A percentile compares a stretch with the other conserved stretches of the same genome.
Evolutionary conservation across 2,113 vertebrate species (phyloP).

Genomic region (Sialia sialis): DNA sequence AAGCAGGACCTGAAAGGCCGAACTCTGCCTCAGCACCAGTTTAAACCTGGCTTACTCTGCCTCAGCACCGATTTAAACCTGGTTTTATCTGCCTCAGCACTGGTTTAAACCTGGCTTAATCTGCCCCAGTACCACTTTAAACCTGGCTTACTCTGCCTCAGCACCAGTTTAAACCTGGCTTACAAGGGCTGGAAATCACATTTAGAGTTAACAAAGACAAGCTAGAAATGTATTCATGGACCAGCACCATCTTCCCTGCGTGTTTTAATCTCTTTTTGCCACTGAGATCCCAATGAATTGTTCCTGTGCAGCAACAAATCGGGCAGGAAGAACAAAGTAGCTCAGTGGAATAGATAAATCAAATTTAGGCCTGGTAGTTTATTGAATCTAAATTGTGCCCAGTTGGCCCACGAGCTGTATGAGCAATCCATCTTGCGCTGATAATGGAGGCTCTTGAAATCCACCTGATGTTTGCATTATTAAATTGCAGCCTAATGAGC

Average conservation of each 20-base stretch:
- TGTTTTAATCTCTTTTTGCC: slow-evolving; percentile 28
- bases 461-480: slow-evolving; percentile 98
- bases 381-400: slow-evolving; percentile 99
- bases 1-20: not conserved
- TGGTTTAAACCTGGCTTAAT: not conserved
- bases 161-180: not conserved
- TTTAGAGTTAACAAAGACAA: not conserved
- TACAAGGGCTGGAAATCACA: not conserved
- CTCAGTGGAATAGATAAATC: slow-evolving; percentile 92
- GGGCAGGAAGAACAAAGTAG: slow-evolving; percentile 83
- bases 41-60: no score
- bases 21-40: not conserved
- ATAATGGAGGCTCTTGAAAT: slow-evolving; percentile 94
- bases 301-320: slow-evolving; percentile 72
- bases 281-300: slow-evolving; percentile 83
- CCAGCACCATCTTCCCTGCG: slow-evolving; percentile 32
- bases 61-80: not conserved
- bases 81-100: not conserved
- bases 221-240: not conserved
- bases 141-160: not conserved
- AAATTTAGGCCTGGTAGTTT: slow-evolving; percentile 87
- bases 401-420: slow-evolving; percentile 85
- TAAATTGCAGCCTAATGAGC: slow-evolving; percentile 98
- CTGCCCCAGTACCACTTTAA: not conserved
- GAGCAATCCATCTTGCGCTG: slow-evolving; percentile 92